A percentile compares a stretch with the other conserved stretches of the same genome.
Evolutionary conservation across 2,113 vertebrate species (phyloP).

Genomic region (Mobula hypostoma): DNA sequence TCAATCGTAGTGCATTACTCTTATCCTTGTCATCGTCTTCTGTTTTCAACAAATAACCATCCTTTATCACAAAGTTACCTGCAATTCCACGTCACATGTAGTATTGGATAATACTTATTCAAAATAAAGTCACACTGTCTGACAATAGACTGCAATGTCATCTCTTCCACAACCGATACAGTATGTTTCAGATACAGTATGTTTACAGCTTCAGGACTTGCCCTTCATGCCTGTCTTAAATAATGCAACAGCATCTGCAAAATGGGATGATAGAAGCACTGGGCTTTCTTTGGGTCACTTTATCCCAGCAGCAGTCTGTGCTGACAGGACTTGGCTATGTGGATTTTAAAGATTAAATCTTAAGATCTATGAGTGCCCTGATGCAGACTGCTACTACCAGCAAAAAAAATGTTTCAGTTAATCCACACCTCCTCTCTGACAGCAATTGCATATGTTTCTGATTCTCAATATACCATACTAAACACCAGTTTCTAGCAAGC

Average conservation of each 20-base stretch:
- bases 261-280: neutral
- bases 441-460: neutral
- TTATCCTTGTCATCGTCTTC: neutral
- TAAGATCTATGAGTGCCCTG: neutral
- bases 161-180: neutral
- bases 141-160: neutral
- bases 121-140: neutral
- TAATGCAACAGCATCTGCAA: neutral
- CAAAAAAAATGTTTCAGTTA: neutral
- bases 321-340: neutral
- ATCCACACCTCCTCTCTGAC: too few relatives aligned
- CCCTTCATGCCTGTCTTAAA: neutral
- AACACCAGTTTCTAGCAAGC: neutral
- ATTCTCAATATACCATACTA: neutral
- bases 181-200: too few relatives aligned
- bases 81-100: neutral
- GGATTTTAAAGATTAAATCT: neutral
- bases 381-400: neutral
- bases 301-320: neutral
- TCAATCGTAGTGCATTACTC: neutral
- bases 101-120: neutral
- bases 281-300: neutral
- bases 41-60: neutral
- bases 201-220: neutral
- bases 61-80: neutral